Evolutionary conservation across 2,113 vertebrate genomes (phyloP), one percentile per base, ranked within the genome.

Genomic region (Pluvialis apricaria): DNA sequence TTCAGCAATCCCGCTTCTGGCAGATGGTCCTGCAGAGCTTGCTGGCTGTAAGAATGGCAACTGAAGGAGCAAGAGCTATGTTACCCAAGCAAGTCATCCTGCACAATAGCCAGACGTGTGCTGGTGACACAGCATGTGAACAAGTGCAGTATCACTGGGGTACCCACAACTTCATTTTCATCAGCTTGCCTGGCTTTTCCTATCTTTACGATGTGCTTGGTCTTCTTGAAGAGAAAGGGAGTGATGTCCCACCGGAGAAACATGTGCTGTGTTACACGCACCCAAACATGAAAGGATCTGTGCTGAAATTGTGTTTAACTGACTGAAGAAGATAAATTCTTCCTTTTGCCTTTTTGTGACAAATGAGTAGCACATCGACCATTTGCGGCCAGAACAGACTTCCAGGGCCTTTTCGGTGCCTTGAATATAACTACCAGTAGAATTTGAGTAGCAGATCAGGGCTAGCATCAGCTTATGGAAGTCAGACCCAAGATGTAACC

Each of bases 241-340:
- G 20, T 18, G 5, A 24, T 6, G 1, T 26, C 38, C 34, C 52
- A 36, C 10, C 2, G 1, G 40, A 61, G 31, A 47, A 88, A 77
- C 1, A 0, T 5, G 6, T 28, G 31, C 31, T 44, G 52, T 34
- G 42, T 24, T 51, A 19, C 15, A 28, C 3, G 5, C 15, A 28
- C 21, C 15, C 34, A 71, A 29, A 38, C 5, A 1, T 15, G 9
- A 90, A 26, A 65, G 12, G 5, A 15, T 34, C 80, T 1, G 1
- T 13, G 26, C 10, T 68, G 36, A 83, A 88, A 54, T 15, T 64
- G 4, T 52, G 16, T 64, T 86, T 36, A 58, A 64, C 2, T 54
- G 16, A 52, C 7, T 4, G 4, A 64, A 36, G 15, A 38, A 44
- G 29, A 57, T 9, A 15, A 80, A 47, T 73, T 75, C 9, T 57